phyloP scores from a whole-genome alignment of 37 sponge, comb jelly and placozoan species.

The Crambe crambe region DNA sequence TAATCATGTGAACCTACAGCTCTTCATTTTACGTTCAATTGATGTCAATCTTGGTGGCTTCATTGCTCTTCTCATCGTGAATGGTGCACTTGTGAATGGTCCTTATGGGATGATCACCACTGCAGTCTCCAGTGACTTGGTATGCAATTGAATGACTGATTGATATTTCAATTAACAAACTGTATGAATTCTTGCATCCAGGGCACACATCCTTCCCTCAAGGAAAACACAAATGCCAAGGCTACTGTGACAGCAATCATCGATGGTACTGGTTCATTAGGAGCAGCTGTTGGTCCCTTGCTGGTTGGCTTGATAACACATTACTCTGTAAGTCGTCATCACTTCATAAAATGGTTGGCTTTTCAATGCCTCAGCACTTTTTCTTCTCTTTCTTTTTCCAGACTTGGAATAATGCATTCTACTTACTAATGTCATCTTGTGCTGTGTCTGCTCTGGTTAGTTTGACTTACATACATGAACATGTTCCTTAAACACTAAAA shows the following conservation, averaged over 20 bases:
- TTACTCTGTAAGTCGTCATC: slow-evolving; percentile 13
- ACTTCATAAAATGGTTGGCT: not conserved
- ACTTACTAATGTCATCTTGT: slow-evolving; percentile 74
- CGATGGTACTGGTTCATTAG: slow-evolving; percentile 85
- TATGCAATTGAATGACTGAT: not conserved
- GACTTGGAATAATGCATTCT: slow-evolving; percentile 78
- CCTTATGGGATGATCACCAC: slow-evolving; percentile 90
- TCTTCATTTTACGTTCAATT: slow-evolving; percentile 16
- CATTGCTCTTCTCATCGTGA: slow-evolving; percentile 54
- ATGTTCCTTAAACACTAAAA: too few relatives aligned
- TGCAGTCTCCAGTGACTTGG: slow-evolving; percentile 84
- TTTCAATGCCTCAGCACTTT: not conserved
- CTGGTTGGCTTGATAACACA: slow-evolving; percentile 37
- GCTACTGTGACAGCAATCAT: slow-evolving; percentile 90
- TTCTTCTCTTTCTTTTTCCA: not conserved
- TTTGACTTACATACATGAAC: not conserved
- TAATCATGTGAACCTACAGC: slow-evolving; percentile 5
- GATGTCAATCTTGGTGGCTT: not conserved
- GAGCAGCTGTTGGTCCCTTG: slow-evolving; percentile 77
- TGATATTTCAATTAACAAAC: not conserved
- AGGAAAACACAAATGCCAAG: slow-evolving; percentile 76
- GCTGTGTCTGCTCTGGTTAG: slow-evolving; percentile 82
- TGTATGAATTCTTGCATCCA: too few relatives aligned
- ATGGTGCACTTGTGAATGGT: slow-evolving; percentile 79
- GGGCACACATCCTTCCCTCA: slow-evolving; percentile 69